Conservation (phyloP, 1,140 invertebrate species). For the Wiebesia pumilae region DNA sequence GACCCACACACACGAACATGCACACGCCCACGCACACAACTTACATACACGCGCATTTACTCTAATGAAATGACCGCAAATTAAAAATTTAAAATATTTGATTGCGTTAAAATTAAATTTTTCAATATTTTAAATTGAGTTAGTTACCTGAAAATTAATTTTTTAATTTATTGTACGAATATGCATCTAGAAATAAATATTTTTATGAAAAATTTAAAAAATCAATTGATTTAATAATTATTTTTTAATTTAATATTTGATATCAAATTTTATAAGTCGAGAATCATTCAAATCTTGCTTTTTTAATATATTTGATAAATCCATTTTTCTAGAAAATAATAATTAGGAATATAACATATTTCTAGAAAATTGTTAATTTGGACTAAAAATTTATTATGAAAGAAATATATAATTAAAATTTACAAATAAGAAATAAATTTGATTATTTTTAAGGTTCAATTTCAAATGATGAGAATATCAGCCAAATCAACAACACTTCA, state of each 20-base stretch:
- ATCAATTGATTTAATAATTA: neutral
- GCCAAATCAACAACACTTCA: conserved; percentile 22
- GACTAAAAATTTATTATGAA: neutral
- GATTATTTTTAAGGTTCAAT: conserved; percentile 30
- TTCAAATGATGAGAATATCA: conserved; percentile 10
- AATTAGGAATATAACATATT: too few relatives aligned
- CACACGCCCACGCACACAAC: too few relatives aligned
- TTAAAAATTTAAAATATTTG: neutral
- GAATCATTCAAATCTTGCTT: neutral
- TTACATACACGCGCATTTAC: too few relatives aligned
- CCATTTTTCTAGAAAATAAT: neutral
- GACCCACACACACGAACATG: too few relatives aligned
- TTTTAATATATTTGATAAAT: neutral
- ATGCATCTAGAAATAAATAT: neutral
- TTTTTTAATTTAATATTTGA: neutral
- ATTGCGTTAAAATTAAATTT: too few relatives aligned
- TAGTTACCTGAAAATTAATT: too few relatives aligned
- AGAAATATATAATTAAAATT: neutral
- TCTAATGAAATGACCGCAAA: neutral
- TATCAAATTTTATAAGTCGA: neutral
- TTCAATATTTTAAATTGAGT: too few relatives aligned
- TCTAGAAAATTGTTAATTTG: neutral
- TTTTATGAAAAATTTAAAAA: neutral
- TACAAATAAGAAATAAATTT: conserved; percentile 5
- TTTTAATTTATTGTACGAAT: too few relatives aligned